Conservation (phyloP, 2,113 vertebrate species). For the Melanotaenia duboulayi region DNA sequence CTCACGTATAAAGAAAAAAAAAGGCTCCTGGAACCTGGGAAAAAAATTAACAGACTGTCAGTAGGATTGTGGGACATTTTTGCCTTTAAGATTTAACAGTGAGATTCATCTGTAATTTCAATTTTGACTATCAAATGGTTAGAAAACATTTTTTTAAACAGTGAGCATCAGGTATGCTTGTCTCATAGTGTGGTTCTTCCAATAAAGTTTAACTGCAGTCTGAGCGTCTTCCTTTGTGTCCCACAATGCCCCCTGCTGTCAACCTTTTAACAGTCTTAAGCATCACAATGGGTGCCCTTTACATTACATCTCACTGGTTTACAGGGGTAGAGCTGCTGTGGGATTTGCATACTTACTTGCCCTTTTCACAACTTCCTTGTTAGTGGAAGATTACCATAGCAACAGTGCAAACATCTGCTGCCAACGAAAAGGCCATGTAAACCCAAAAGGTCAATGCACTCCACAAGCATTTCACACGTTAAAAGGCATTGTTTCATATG, state of each 20-base stretch:
- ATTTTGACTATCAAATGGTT: not conserved
- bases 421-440: conserved; percentile 28
- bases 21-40: not conserved
- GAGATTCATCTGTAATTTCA: not conserved
- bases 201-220: not conserved
- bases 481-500: not conserved
- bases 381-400: conserved; percentile 35
- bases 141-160: not conserved
- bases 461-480: not conserved
- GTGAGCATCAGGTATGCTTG: not conserved
- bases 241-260: conserved; percentile 56
- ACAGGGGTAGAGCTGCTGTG: conserved; percentile 27
- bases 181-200: not conserved
- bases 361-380: conserved; percentile 45
- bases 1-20: not conserved
- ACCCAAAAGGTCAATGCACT: conserved; percentile 17
- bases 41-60: not conserved
- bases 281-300: conserved; percentile 67
- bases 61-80: too few relatives aligned
- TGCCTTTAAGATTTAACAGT: too few relatives aligned
- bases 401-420: conserved; percentile 46
- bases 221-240: conserved; percentile 30
- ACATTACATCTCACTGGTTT: conserved; percentile 29
- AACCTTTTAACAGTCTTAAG: conserved; percentile 15
- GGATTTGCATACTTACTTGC: conserved; percentile 54